A percentile compares a stretch with the other conserved stretches of the same genome.
Conservation (phyloP, 2,797 vertebrate species). For the Rhabdophis nuchalis region DNA sequence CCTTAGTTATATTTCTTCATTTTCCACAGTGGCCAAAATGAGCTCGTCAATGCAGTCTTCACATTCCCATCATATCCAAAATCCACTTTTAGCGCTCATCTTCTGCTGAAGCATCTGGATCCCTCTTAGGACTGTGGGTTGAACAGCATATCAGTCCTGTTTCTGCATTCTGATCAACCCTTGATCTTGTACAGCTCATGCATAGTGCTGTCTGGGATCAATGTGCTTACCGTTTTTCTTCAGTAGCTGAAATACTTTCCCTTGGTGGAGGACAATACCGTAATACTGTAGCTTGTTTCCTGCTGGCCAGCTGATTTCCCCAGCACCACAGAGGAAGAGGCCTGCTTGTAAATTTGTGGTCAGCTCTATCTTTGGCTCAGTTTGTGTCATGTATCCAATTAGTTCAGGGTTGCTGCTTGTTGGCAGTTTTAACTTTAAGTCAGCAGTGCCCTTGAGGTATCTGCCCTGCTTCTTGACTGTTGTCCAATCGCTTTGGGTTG, state of each 20-base stretch:
- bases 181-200: background rate
- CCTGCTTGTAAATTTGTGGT: background rate
- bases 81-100: background rate
- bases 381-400: background rate
- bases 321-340: background rate
- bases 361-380: background rate
- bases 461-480: background rate
- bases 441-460: background rate
- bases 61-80: background rate
- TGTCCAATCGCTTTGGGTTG: background rate
- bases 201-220: background rate
- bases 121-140: background rate
- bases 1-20: background rate
- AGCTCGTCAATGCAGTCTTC: background rate
- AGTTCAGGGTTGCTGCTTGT: background rate
- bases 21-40: background rate
- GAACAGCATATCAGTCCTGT: background rate
- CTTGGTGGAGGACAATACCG: background rate
- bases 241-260: background rate
- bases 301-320: background rate
- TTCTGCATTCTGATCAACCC: background rate
- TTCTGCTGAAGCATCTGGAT: background rate
- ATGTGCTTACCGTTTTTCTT: background rate
- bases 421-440: background rate
- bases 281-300: background rate